Conservation (phyloP, 1,140 invertebrate genomes). For the Drosophila sp. region DNA sequence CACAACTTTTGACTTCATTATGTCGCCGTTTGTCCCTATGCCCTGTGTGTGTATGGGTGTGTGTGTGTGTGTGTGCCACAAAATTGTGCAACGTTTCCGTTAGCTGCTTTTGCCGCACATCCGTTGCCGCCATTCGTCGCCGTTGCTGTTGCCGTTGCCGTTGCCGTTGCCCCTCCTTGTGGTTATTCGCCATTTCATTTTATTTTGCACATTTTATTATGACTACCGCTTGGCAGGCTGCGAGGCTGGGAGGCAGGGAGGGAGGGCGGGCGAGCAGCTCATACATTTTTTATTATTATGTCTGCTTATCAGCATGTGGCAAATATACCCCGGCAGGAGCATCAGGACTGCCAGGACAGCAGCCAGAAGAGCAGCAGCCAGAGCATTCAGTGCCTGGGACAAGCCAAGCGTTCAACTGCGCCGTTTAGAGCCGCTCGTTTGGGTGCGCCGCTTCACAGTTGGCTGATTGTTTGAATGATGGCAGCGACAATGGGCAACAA, state of each 20-base stretch:
- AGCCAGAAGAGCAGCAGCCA: slow-evolving; percentile 25
- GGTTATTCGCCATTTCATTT: slow-evolving; percentile 76
- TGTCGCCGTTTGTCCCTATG: slow-evolving; percentile 55
- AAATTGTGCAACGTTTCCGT: slow-evolving; percentile 80
- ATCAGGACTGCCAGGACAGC: slow-evolving; percentile 31
- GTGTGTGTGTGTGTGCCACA: slow-evolving; percentile 48
- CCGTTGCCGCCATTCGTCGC: slow-evolving; percentile 59
- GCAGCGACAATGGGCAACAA: slow-evolving; percentile 43
- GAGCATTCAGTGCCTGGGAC: slow-evolving; percentile 29
- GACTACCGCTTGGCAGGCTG: slow-evolving; percentile 67
- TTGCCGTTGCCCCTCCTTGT: slow-evolving; percentile 29
- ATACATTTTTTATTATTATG: slow-evolving; percentile 82
- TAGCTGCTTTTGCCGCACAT: slow-evolving; percentile 76
- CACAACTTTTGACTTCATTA: slow-evolving; percentile 79
- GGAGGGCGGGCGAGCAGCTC: slow-evolving; percentile 33
- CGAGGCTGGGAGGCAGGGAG: background rate
- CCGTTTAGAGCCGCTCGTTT: slow-evolving; percentile 75
- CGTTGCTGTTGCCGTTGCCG: slow-evolving; percentile 23
- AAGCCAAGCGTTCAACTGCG: slow-evolving; percentile 77
- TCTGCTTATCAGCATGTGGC: slow-evolving; percentile 80
- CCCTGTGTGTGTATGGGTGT: slow-evolving; percentile 31
- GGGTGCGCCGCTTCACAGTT: slow-evolving; percentile 72
- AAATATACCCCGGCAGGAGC: slow-evolving; percentile 64
- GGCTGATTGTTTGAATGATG: slow-evolving; percentile 80
- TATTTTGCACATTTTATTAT: slow-evolving; percentile 81